A percentile compares a stretch with the other conserved stretches of the same genome.
Evolutionary conservation across 2,797 vertebrate species (phyloP).

Genomic region (Sternotherus odoratus): DNA sequence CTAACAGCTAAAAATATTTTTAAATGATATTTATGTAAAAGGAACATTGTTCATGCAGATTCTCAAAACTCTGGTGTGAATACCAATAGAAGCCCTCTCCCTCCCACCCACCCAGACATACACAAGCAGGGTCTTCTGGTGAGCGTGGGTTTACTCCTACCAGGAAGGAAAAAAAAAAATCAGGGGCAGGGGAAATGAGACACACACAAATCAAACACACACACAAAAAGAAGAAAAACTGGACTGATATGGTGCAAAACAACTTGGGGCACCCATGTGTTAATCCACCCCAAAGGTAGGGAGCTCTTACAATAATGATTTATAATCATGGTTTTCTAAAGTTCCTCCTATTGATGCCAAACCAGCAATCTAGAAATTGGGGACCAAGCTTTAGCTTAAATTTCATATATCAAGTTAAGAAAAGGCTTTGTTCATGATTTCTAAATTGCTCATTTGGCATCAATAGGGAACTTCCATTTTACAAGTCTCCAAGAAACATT

Average conservation of each 20-base stretch:
- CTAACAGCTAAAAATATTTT: neutral
- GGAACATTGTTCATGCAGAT: neutral
- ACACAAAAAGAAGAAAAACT: accelerated
- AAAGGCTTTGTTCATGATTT: neutral
- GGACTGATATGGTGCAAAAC: neutral
- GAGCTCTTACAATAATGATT: accelerated
- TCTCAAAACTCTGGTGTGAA: neutral
- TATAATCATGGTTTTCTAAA: neutral
- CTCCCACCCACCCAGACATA: neutral
- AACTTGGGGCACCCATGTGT: neutral
- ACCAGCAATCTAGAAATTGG: neutral
- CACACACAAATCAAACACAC: accelerated
- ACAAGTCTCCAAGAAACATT: neutral
- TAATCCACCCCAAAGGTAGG: neutral
- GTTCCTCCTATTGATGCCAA: neutral
- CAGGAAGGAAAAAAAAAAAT: neutral
- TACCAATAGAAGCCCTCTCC: neutral
- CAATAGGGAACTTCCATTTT: accelerated
- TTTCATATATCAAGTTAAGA: neutral
- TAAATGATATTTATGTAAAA: neutral
- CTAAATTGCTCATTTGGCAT: neutral
- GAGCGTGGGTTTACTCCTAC: neutral
- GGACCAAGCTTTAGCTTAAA: no score
- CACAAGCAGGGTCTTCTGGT: neutral
- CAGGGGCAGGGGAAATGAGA: neutral